Evolutionary conservation across 2,797 vertebrate genomes (phyloP).

Genomic region (Heliangelus exortis): DNA sequence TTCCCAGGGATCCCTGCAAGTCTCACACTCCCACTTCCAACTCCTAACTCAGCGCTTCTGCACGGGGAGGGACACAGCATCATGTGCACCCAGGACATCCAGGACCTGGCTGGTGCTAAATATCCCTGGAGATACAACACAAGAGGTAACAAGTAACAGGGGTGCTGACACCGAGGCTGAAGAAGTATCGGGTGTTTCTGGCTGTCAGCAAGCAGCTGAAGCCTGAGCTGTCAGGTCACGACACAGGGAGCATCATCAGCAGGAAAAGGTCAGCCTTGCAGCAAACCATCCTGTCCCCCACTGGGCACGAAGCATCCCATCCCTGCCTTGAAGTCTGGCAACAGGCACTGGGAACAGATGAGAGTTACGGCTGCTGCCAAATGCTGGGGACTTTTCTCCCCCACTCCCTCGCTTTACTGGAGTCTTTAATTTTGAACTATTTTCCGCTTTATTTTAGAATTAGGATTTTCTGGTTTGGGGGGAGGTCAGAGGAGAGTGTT

Average conservation of each 20-base stretch:
- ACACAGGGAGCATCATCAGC: neutral
- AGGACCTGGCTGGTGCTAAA: neutral
- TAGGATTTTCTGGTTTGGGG: neutral
- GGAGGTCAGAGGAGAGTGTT: neutral
- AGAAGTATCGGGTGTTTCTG: neutral
- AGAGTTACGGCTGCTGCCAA: neutral
- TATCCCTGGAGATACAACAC: neutral
- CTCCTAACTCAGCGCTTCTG: neutral
- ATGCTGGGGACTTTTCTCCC: neutral
- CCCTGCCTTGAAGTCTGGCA: constrained; percentile 7
- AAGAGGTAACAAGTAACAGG: neutral
- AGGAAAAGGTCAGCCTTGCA: constrained; percentile 23
- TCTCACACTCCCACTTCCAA: neutral
- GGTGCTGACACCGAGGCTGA: neutral
- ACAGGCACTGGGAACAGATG: neutral
- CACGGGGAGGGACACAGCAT: neutral
- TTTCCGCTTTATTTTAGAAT: constrained; percentile 1
- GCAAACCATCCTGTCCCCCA: constrained; percentile 1
- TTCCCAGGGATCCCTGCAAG: fast-evolving
- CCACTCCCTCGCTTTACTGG: neutral
- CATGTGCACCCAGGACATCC: neutral
- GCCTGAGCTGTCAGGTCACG: neutral
- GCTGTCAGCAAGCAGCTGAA: constrained; percentile 19
- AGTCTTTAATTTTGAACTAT: neutral
- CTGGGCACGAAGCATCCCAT: neutral